Conservation (phyloP, 2,797 vertebrate species). For the Sebastes trivittatus region DNA sequence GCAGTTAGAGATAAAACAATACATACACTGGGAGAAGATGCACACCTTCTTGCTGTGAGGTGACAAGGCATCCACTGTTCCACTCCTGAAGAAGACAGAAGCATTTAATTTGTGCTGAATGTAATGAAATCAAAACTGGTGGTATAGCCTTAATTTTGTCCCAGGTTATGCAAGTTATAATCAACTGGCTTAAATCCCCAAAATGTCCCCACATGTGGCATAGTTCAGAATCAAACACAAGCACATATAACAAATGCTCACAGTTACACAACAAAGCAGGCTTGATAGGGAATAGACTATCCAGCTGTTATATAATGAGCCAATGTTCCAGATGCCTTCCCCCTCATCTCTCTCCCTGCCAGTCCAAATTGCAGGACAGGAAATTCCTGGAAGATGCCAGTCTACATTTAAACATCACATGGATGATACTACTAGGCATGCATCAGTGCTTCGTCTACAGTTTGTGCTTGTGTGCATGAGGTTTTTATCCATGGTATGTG, state of each 20-base stretch:
- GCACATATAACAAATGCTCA: not conserved
- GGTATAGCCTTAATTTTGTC: not conserved
- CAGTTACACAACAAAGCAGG: conserved; percentile 1
- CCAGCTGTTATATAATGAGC: conserved; percentile 27
- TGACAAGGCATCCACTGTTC: not conserved
- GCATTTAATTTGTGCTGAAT: not conserved
- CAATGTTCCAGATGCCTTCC: conserved; percentile 18
- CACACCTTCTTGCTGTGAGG: not conserved
- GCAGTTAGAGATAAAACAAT: no score
- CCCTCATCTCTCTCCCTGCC: conserved; percentile 3
- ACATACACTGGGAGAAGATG: no score
- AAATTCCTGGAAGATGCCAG: conserved; percentile 26
- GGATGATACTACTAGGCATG: not conserved
- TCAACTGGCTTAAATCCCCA: not conserved
- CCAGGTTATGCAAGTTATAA: not conserved
- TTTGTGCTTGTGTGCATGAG: not conserved
- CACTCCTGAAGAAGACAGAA: not conserved
- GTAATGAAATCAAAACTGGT: not conserved
- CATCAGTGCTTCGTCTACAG: not conserved
- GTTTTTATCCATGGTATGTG: not conserved
- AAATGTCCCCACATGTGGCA: not conserved
- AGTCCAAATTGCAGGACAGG: conserved; percentile 17
- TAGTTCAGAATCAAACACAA: not conserved
- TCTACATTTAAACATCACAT: conserved; percentile 14
- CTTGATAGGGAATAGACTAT: not conserved